Percentiles rank a stretch among this genome's conserved stretches.
These are phyloP conservation scores for Silurus aristotelis DNA, from an alignment of 2,797 vertebrate genomes.

Conservation along the genomic window DNA sequence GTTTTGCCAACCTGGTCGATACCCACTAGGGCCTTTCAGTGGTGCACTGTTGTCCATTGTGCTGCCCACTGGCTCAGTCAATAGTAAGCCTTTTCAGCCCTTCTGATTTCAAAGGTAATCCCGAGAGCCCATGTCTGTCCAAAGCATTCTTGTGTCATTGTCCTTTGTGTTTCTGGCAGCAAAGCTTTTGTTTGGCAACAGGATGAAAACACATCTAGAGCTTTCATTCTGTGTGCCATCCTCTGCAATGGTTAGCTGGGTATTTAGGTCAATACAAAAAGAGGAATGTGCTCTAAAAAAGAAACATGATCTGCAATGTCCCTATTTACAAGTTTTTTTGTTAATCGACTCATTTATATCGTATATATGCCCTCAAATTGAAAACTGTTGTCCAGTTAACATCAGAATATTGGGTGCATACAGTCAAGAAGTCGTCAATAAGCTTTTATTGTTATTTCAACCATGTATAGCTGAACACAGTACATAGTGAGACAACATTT, in stretches of 20 bases:
- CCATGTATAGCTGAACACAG: too few relatives aligned
- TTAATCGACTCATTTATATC: background rate
- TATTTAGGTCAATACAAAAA: slow-evolving; percentile 46
- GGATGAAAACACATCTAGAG: slow-evolving; percentile 55
- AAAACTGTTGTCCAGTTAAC: background rate
- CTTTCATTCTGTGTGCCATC: slow-evolving; percentile 49
- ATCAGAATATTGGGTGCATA: background rate
- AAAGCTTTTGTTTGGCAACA: slow-evolving; percentile 52
- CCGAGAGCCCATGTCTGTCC: slow-evolving; percentile 42
- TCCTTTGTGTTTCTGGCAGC: slow-evolving; percentile 40
- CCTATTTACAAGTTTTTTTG: background rate
- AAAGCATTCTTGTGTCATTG: slow-evolving; percentile 45
- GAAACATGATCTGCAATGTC: slow-evolving; percentile 12
- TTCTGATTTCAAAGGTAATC: slow-evolving; percentile 55
- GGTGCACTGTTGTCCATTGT: background rate
- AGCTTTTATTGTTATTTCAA: too few relatives aligned
- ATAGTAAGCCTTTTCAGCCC: slow-evolving; percentile 42
- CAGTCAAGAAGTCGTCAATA: too few relatives aligned
- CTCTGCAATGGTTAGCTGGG: slow-evolving; percentile 28
- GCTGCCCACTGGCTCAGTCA: slow-evolving; percentile 11
- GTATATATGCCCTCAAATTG: too few relatives aligned
- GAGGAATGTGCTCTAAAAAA: slow-evolving; percentile 26
- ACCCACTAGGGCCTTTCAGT: background rate
- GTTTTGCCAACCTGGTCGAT: background rate
- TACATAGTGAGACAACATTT: too few relatives aligned